Evolutionary conservation across 2,113 vertebrate genomes (phyloP).

Genomic region (Ictalurus furcatus): DNA sequence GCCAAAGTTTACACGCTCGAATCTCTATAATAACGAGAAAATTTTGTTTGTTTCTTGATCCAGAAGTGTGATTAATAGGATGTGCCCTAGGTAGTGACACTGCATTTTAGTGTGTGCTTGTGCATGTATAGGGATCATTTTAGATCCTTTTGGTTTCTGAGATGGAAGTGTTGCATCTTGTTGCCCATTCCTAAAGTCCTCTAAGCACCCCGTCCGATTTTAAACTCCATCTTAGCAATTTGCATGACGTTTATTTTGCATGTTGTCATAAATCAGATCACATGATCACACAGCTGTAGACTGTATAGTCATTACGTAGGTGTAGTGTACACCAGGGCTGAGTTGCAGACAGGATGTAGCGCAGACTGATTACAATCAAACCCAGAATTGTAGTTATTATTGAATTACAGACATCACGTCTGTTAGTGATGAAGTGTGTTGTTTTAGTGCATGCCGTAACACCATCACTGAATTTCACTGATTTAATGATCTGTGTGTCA

Average conservation of each 20-base stretch:
- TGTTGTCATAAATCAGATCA: constrained; percentile 56
- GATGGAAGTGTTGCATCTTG: constrained; percentile 69
- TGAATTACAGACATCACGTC: background rate
- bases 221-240: constrained; percentile 55
- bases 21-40: background rate
- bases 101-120: background rate
- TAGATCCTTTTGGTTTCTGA: background rate
- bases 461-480: background rate
- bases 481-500: background rate
- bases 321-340: background rate
- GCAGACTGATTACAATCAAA: background rate
- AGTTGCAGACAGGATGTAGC: background rate
- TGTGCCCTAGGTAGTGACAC: background rate
- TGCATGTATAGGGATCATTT: background rate
- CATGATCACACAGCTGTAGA: constrained; percentile 36
- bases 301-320: constrained; percentile 7
- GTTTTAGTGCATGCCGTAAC: constrained; percentile 28
- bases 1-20: background rate
- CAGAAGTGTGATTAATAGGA: background rate
- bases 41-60: background rate
- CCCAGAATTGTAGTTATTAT: background rate
- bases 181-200: constrained; percentile 48
- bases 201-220: constrained; percentile 51
- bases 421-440: background rate
- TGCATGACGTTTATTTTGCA: constrained; percentile 68